Evolutionary conservation across 2,113 vertebrate genomes (phyloP).

Genomic region (Nothocercus nigrocapillus): DNA sequence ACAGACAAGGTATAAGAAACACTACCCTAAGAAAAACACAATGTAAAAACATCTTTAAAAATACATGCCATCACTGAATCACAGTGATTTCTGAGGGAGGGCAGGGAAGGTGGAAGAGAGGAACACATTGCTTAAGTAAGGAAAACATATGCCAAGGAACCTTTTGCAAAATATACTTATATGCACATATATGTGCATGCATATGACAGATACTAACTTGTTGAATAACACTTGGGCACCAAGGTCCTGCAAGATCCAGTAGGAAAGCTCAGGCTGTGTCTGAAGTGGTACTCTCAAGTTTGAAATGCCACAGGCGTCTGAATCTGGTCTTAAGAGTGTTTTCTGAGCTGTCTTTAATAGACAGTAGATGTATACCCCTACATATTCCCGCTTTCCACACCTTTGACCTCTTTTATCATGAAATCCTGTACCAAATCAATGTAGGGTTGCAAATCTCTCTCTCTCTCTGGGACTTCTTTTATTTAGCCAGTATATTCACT

Average conservation of each 20-base stretch:
- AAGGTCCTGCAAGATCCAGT: not conserved
- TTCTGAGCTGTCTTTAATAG: not conserved
- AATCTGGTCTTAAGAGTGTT: not conserved
- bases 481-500: not conserved
- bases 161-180: not conserved
- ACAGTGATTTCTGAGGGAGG: not conserved
- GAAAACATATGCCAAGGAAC: not conserved
- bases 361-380: not conserved
- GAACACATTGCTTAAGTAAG: not conserved
- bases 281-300: not conserved
- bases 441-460: not conserved
- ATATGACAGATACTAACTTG: not conserved
- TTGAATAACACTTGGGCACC: not conserved
- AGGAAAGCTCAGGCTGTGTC: not conserved
- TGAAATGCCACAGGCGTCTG: not conserved
- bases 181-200: fast-evolving
- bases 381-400: not conserved
- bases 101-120: fast-evolving
- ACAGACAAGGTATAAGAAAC: not conserved
- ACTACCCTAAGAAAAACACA: not conserved
- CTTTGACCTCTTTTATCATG: not conserved
- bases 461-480: not conserved
- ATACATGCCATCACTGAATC: not conserved
- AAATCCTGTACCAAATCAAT: not conserved
- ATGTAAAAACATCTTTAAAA: not conserved